A percentile compares a stretch with the other conserved stretches of the same genome.
phyloP scores from a whole-genome alignment of 2,113 vertebrate species.

The Echinops telfairi region DNA sequence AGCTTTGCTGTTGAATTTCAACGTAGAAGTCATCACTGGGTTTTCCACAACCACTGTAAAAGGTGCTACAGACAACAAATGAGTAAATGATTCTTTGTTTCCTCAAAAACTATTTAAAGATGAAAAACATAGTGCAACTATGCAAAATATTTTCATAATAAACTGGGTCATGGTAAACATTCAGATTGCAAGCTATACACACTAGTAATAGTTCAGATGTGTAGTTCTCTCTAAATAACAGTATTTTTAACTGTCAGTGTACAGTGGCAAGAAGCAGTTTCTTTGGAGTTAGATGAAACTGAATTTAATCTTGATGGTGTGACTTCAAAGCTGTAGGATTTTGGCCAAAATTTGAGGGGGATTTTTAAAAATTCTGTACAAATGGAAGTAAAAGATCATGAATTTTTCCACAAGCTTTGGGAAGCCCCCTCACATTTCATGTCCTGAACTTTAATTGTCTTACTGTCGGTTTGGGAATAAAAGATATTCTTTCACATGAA shows the following conservation, averaged over 20 bases:
- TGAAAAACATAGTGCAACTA: constrained; percentile 20
- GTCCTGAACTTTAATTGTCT: not conserved
- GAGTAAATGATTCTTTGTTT: constrained; percentile 41
- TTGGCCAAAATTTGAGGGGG: not conserved
- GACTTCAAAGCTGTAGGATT: not conserved
- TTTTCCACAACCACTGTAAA: constrained; percentile 76
- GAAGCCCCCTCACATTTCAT: not conserved
- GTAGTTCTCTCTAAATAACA: not conserved
- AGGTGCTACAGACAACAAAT: not conserved
- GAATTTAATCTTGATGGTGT: not conserved
- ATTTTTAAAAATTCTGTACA: too few species aligned
- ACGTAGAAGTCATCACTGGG: constrained; percentile 82
- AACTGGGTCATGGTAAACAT: not conserved
- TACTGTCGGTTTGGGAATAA: not conserved
- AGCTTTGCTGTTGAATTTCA: constrained; percentile 71
- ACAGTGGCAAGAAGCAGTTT: not conserved
- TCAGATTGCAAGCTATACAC: not conserved
- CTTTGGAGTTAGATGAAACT: not conserved
- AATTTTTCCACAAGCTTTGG: too few species aligned
- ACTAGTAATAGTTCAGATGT: not conserved
- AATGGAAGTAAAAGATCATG: too few species aligned
- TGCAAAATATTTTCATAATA: constrained; percentile 36
- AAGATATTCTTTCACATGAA: not conserved
- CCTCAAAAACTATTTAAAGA: constrained; percentile 44
- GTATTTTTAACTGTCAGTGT: accelerated